These are phyloP conservation scores for Pteropus rufus DNA, from an alignment of 2,797 vertebrate species.

Conservation along the genomic window DNA sequence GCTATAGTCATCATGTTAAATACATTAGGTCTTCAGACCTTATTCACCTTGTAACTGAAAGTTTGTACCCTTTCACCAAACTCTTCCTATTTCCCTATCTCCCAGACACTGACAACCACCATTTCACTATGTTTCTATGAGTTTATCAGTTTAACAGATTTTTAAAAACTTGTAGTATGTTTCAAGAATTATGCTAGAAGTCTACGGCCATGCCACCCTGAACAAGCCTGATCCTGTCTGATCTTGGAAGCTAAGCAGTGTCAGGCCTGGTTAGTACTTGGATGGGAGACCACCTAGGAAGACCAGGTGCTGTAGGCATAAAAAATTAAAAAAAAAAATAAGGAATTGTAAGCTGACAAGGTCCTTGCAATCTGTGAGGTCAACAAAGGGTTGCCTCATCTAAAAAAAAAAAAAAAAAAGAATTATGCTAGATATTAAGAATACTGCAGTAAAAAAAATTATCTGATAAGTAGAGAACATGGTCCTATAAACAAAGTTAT, in stretches of 20 bases:
- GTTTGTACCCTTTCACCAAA: not conserved
- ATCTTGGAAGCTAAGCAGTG: no score
- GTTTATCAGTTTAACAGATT: not conserved
- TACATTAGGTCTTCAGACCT: not conserved
- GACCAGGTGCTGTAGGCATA: no score
- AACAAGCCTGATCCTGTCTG: no score
- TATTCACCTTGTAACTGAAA: not conserved
- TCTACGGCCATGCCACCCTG: no score
- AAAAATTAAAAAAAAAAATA: no score
- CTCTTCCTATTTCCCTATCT: not conserved
- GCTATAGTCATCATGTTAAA: not conserved
- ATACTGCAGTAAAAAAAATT: not conserved
- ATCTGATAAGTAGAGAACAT: not conserved
- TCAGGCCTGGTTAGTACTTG: no score
- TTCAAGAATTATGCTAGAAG: not conserved
- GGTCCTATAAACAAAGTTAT: not conserved
- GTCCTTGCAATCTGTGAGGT: no score
- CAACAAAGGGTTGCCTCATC: no score
- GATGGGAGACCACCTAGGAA: no score
- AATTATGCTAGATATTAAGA: not conserved
- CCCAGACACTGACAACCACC: not conserved
- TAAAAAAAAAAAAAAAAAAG: no score
- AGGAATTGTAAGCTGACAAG: no score
- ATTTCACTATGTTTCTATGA: not conserved
- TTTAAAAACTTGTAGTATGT: not conserved